Evolutionary conservation across 2,113 vertebrate species (phyloP), one percentile per base, ranked within the genome.

Genomic region (Echinops telfairi): DNA sequence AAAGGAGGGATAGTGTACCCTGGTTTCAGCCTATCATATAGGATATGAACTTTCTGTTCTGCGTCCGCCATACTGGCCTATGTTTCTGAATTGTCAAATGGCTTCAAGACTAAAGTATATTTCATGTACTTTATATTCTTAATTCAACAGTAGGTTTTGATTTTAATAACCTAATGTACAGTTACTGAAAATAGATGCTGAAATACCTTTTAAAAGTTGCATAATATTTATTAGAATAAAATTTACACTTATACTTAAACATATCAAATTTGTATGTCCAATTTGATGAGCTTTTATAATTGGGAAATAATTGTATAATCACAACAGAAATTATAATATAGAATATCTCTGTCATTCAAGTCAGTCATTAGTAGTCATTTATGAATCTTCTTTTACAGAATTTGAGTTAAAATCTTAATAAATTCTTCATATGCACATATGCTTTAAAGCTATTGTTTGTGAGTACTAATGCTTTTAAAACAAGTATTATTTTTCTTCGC

Each of bases 181-280:
- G 64, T 73, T 76, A 64, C 47, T 78, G 23, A 3, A 89, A 83
- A 95, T 58, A 86, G 29, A 47, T 86, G n/a, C n/a, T 89, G 76
- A 47, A 25, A 58, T 60, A 76, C 27, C 20, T 70, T 89, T 93
- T 83, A 20, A 86, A 68, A 62, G 60, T 89, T 71, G 33, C 47
- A 12, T 53, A 53, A 53, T 14, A 53, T 85, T 93, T 76, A 47
- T 9, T 88, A 23, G 36, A n/a, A 8, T 81, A 76, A 70, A 87
- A 89, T 80, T 91, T 71, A 88, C 33, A 83, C 20, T 88, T 38
- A 36, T 38, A 36, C 9, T 14, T 36, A 83, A 82, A 66, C 76
- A 76, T 57, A 82, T 12, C 27, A 92, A 53, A 83, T 94, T 75
- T 90, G 83, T 64, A 87, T 80, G 31, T 75, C 64, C 38, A 86